Evolutionary conservation across 2,888 invertebrate genomes (phyloP).

Genomic region (Drosophila longiperda): DNA sequence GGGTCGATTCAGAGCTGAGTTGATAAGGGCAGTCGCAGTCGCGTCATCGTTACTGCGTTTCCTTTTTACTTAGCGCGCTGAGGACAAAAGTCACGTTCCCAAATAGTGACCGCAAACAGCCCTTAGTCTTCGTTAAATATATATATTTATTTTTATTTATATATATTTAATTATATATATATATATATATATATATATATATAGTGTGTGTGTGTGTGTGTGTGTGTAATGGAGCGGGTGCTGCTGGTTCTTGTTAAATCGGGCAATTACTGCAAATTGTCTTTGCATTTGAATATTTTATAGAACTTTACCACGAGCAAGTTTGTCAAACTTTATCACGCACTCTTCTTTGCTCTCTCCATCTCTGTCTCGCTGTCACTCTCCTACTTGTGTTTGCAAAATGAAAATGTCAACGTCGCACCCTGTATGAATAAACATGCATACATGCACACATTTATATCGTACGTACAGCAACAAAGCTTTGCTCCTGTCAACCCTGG

Average conservation of each 20-base stretch:
- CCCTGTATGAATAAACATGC: slow-evolving; percentile 20
- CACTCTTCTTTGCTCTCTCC: slow-evolving; percentile 13
- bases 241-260: slow-evolving; percentile 10
- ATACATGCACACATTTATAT: not conserved
- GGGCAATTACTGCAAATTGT: slow-evolving; percentile 48
- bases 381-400: slow-evolving; percentile 25
- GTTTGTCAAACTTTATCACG: slow-evolving; percentile 34
- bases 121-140: not conserved
- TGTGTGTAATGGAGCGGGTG: not conserved
- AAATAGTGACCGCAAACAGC: slow-evolving; percentile 26
- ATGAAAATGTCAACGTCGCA: slow-evolving; percentile 52
- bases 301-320: slow-evolving; percentile 65
- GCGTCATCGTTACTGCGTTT: slow-evolving; percentile 20
- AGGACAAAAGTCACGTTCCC: slow-evolving; percentile 43
- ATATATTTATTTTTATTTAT: not conserved
- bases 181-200: not conserved
- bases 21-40: slow-evolving; percentile 33
- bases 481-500: slow-evolving; percentile 57
- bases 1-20: slow-evolving; percentile 47
- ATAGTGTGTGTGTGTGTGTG: not conserved
- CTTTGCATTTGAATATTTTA: slow-evolving; percentile 68
- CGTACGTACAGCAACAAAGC: slow-evolving; percentile 26
- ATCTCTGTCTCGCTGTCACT: slow-evolving; percentile 3
- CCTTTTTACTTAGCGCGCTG: slow-evolving; percentile 1
- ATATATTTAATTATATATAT: too few species aligned